These are phyloP conservation scores for Ophonus ardosiacus DNA, from an alignment of 2,888 invertebrate species.

Conservation along the genomic window DNA sequence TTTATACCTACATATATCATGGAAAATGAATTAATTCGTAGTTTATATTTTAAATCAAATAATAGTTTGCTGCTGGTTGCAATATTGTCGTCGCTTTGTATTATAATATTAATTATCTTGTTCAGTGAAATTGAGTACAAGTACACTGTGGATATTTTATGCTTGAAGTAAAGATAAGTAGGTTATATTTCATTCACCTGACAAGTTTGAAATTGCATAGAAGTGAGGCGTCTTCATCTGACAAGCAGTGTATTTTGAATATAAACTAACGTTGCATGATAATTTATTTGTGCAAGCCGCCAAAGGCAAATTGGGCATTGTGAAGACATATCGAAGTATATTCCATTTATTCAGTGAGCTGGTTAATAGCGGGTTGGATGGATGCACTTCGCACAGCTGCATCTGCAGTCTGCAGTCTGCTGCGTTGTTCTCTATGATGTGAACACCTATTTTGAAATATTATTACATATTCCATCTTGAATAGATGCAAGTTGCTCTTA, in stretches of 20 bases:
- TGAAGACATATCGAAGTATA: slow-evolving; percentile 48
- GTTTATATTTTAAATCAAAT: too few species aligned
- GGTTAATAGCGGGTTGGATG: slow-evolving; percentile 11
- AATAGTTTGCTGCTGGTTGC: too few species aligned
- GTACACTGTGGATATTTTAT: too few species aligned
- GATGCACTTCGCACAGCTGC: slow-evolving; percentile 24
- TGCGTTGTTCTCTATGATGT: not conserved
- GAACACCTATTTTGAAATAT: slow-evolving; percentile 28
- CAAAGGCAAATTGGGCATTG: slow-evolving; percentile 52
- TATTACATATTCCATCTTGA: slow-evolving; percentile 37
- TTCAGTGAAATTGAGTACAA: too few species aligned
- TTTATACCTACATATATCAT: too few species aligned
- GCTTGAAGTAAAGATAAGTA: too few species aligned
- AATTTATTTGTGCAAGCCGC: slow-evolving; percentile 25
- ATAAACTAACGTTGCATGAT: slow-evolving; percentile 22
- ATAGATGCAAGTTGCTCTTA: slow-evolving; percentile 12
- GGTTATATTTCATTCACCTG: not conserved
- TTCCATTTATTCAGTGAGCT: slow-evolving; percentile 34
- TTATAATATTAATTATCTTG: too few species aligned
- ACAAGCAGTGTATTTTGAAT: slow-evolving; percentile 14
- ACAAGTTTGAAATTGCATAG: slow-evolving; percentile 3
- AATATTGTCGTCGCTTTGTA: too few species aligned
- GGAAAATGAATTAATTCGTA: too few species aligned
- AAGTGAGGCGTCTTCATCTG: not conserved
- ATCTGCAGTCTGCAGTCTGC: not conserved